Percentiles rank a stretch among this genome's conserved stretches.
These are phyloP conservation scores for Centroberyx gerrardi DNA, from an alignment of 2,797 vertebrate genomes.

Conservation along the genomic window DNA sequence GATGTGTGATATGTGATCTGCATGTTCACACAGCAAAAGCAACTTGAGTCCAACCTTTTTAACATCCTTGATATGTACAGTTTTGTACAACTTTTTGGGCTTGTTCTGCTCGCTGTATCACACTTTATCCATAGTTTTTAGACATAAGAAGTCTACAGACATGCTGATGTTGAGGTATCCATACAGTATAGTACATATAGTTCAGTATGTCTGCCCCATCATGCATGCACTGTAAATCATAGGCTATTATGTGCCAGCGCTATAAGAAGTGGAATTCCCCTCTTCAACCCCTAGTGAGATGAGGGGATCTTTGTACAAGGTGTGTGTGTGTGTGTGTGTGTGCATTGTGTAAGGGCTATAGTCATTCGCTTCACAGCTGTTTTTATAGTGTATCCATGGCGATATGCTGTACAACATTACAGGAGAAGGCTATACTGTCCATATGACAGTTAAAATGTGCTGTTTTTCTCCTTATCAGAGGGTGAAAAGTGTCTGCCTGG, in stretches of 20 bases:
- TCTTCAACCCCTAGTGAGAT: constrained; percentile 58
- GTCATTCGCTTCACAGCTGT: constrained; percentile 57
- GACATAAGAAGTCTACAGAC: constrained; percentile 25
- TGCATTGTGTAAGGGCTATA: constrained; percentile 47
- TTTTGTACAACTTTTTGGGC: background rate
- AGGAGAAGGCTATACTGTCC: constrained; percentile 15
- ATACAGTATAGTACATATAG: constrained; percentile 10
- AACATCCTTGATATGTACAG: background rate
- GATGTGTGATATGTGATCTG: no score
- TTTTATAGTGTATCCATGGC: constrained; percentile 67
- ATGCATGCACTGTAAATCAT: constrained; percentile 58
- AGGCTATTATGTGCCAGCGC: constrained; percentile 45
- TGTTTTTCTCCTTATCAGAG: constrained; percentile 36
- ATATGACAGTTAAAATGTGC: constrained; percentile 11
- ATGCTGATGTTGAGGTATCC: background rate
- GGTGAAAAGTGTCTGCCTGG: constrained; percentile 52
- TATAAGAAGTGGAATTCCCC: constrained; percentile 73
- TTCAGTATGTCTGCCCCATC: constrained; percentile 29
- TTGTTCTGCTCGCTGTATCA: constrained; percentile 26
- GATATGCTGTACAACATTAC: constrained; percentile 53
- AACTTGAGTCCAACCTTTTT: background rate
- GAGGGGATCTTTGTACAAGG: constrained; percentile 41
- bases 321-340: constrained; percentile 40
- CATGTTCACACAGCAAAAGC: constrained; percentile 19
- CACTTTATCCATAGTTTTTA: constrained; percentile 12